Conservation (phyloP, 2,113 vertebrate species). For the Periophthalmus modestus region DNA sequence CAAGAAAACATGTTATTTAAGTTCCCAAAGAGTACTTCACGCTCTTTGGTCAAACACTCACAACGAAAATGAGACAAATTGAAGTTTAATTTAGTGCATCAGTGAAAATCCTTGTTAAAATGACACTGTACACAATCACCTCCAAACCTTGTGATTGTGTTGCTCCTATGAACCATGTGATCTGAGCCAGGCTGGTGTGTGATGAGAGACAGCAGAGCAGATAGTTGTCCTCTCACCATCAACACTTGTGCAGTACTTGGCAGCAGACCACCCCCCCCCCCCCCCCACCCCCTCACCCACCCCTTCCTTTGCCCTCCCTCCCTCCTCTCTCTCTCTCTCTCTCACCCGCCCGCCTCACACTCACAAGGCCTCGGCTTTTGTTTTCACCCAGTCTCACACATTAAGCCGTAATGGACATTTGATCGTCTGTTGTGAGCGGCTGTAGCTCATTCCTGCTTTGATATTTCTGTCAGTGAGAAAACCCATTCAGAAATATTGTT, state of each 20-base stretch:
- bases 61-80: not conserved
- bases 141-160: slow-evolving; percentile 13
- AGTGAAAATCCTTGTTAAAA: no score
- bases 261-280: slow-evolving; percentile 44
- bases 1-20: no score
- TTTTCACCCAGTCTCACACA: slow-evolving; percentile 2
- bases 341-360: slow-evolving; percentile 28
- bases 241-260: slow-evolving; percentile 64
- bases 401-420: slow-evolving; percentile 20
- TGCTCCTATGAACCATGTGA: slow-evolving; percentile 6
- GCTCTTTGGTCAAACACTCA: not conserved
- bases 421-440: slow-evolving; percentile 24
- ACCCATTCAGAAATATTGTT: not conserved
- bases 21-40: not conserved
- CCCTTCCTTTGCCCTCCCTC: slow-evolving; percentile 56
- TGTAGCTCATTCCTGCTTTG: not conserved
- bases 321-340: slow-evolving; percentile 32
- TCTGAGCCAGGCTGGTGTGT: slow-evolving; percentile 35
- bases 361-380: slow-evolving; percentile 26
- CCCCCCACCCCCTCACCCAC: slow-evolving; percentile 31
- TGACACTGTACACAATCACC: not conserved
- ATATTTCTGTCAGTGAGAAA: slow-evolving; percentile 8
- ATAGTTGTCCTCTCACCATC: slow-evolving; percentile 66
- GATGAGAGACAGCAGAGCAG: slow-evolving; percentile 36
- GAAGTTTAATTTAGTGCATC: not conserved